These are phyloP conservation scores for Corythornis madagascariensis DNA, from an alignment of 2,113 vertebrate genomes.

Conservation along the genomic window DNA sequence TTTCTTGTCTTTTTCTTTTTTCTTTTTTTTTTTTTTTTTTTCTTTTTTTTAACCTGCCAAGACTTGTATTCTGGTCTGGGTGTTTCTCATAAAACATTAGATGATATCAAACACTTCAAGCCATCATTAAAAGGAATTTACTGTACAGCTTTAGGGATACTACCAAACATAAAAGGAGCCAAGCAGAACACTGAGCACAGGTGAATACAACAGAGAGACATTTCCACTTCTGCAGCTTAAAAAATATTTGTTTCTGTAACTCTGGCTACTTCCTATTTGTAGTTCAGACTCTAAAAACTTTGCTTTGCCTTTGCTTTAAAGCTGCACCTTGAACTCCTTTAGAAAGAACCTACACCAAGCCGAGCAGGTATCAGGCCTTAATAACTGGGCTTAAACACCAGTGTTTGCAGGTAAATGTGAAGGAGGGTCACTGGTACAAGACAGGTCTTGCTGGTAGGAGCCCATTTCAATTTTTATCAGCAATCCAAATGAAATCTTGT, in stretches of 20 bases:
- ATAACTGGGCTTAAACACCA: not conserved
- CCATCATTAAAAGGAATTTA: constrained; percentile 31
- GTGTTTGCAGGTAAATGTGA: not conserved
- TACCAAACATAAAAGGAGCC: not conserved
- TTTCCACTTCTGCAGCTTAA: not conserved
- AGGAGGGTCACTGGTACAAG: not conserved
- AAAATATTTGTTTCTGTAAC: constrained; percentile 48
- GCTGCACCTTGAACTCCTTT: not conserved
- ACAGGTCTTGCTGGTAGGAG: not conserved
- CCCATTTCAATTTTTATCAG: not conserved
- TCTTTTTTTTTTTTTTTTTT: not conserved
- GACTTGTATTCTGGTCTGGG: not conserved
- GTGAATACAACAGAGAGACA: not conserved
- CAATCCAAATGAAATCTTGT: not conserved
- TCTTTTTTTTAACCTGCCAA: not conserved
- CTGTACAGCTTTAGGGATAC: constrained; percentile 34
- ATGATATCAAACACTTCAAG: constrained; percentile 40
- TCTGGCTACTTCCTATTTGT: not conserved
- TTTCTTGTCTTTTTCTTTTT: too few relatives aligned
- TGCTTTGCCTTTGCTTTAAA: not conserved
- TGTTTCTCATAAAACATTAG: constrained; percentile 9
- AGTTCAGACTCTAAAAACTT: not conserved
- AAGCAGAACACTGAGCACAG: not conserved
- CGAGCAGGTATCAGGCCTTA: not conserved
- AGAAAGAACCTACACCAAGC: not conserved